Evolutionary conservation across 1,140 invertebrate genomes (phyloP).

Genomic region (Phymorhynchus buccinoides): DNA sequence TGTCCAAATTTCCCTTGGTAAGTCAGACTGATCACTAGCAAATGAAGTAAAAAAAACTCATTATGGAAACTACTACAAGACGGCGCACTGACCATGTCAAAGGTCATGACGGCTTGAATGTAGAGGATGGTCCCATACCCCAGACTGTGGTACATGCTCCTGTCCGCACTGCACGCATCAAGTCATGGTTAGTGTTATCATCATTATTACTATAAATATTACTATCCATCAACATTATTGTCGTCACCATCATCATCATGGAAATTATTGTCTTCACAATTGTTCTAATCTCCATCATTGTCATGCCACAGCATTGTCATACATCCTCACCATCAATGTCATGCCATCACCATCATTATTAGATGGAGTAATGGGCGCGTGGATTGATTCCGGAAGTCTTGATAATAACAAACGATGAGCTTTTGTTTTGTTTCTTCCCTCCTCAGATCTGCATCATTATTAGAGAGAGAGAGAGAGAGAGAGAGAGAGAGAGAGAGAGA

Average conservation of each 20-base stretch:
- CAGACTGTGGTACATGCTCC: conserved; percentile 93
- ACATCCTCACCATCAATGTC: too few relatives aligned
- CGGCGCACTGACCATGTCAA: conserved; percentile 83
- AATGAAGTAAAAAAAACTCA: too few relatives aligned
- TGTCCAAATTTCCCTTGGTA: too few relatives aligned
- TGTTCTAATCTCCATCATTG: background rate
- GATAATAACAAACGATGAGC: too few relatives aligned
- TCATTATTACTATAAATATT: background rate
- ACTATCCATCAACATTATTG: background rate
- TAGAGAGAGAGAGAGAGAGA: too few relatives aligned
- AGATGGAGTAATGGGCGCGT: too few relatives aligned
- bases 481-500: background rate
- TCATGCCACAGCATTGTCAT: background rate
- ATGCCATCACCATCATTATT: too few relatives aligned
- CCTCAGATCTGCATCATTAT: too few relatives aligned
- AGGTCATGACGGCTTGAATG: conserved; percentile 93
- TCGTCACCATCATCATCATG: background rate
- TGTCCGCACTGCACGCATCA: conserved; percentile 79
- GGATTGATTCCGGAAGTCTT: too few relatives aligned
- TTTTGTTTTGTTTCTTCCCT: too few relatives aligned
- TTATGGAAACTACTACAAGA: too few relatives aligned
- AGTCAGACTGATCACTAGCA: too few relatives aligned
- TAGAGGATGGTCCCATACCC: conserved; percentile 91
- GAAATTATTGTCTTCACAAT: background rate
- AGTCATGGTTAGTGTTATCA: background rate